Evolutionary conservation across 2,888 invertebrate genomes (phyloP).

Genomic region (Sclerodermus sp.): DNA sequence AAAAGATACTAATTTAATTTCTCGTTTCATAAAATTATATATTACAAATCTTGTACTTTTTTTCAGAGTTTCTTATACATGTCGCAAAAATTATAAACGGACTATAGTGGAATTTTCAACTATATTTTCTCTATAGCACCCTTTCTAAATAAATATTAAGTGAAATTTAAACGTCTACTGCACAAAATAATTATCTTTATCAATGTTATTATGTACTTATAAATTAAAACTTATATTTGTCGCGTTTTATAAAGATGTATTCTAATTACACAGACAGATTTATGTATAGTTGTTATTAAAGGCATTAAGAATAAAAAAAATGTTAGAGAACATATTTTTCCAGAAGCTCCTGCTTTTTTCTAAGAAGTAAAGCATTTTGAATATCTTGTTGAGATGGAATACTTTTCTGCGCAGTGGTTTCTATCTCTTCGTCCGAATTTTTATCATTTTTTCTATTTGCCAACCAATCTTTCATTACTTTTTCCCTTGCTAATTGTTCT

Average conservation of each 20-base stretch:
- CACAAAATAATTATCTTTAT: slow-evolving; percentile 54
- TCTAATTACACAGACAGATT: slow-evolving; percentile 47
- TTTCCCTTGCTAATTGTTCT: slow-evolving; percentile 69
- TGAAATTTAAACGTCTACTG: slow-evolving; percentile 55
- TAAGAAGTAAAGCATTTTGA: slow-evolving; percentile 84
- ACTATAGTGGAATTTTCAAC: slow-evolving; percentile 40
- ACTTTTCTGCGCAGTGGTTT: slow-evolving; percentile 77
- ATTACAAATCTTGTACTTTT: too few species aligned
- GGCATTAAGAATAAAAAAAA: slow-evolving; percentile 16
- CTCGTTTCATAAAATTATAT: slow-evolving; percentile 2
- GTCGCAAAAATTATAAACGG: slow-evolving; percentile 36
- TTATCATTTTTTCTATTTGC: slow-evolving; percentile 61
- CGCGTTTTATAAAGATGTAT: slow-evolving; percentile 57
- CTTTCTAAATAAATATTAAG: slow-evolving; percentile 45
- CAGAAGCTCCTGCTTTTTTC: slow-evolving; percentile 90
- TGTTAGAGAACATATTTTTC: slow-evolving; percentile 69
- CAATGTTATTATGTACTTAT: slow-evolving; percentile 53
- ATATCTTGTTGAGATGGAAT: slow-evolving; percentile 95
- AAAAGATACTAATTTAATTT: slow-evolving; percentile 6
- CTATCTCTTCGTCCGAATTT: slow-evolving; percentile 63
- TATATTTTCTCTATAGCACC: slow-evolving; percentile 52
- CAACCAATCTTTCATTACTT: slow-evolving; percentile 75
- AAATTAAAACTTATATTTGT: slow-evolving; percentile 48
- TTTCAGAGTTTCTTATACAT: slow-evolving; percentile 1
- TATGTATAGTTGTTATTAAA: slow-evolving; percentile 47